Conservation (phyloP, 2,888 invertebrate genomes). For the Poecilobothrus nobilitatus region DNA sequence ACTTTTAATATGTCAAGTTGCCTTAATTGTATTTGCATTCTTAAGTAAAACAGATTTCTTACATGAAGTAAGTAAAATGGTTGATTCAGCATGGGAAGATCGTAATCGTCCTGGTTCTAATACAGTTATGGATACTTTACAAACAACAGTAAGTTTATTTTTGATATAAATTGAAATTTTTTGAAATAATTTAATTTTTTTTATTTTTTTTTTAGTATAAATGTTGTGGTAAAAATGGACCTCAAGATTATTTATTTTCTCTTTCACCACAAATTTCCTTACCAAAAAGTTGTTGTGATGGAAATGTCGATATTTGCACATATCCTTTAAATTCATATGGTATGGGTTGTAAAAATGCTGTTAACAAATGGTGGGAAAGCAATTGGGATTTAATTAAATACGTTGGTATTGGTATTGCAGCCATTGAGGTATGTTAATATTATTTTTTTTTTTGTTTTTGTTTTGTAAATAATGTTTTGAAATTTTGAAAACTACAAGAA, state of each 20-base stretch:
- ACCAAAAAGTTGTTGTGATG: conserved; percentile 35
- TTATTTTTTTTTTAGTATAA: conserved; percentile 29
- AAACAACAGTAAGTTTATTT: conserved; percentile 33
- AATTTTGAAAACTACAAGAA: not conserved
- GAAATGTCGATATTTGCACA: not conserved
- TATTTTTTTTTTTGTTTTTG: not conserved
- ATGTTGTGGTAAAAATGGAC: conserved; percentile 37
- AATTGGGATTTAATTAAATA: conserved; percentile 52
- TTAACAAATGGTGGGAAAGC: conserved; percentile 45
- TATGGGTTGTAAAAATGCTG: conserved; percentile 34
- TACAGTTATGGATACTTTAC: conserved; percentile 38
- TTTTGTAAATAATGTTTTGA: not conserved
- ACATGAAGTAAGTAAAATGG: conserved; percentile 47
- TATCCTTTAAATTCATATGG: conserved; percentile 26
- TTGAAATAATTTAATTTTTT: conserved; percentile 7
- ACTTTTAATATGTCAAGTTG: conserved; percentile 65
- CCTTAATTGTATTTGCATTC: conserved; percentile 62
- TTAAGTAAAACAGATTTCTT: conserved; percentile 53
- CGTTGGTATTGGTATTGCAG: conserved; percentile 60
- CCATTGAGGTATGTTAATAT: conserved; percentile 52
- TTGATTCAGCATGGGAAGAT: conserved; percentile 46
- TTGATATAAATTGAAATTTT: too few species aligned
- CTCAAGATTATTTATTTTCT: conserved; percentile 30
- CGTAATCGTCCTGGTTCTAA: conserved; percentile 28
- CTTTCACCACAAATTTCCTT: conserved; percentile 30